Base-by-base conservation (phyloP, 2,797 vertebrate species). In the Sus cebifrons region DNA sequence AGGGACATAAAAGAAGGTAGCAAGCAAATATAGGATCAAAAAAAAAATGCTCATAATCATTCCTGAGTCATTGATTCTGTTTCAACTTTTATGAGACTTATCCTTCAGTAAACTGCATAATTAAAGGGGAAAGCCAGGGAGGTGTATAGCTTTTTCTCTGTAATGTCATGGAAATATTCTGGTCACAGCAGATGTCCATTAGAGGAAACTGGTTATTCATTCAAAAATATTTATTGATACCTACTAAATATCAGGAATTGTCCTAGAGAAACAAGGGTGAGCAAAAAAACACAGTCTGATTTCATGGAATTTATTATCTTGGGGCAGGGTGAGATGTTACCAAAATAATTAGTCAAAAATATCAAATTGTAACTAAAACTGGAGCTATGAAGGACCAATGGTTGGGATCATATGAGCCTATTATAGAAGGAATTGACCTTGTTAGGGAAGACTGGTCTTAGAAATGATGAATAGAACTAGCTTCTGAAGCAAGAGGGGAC, bases 381-480 rank as follows among this genome's bases (percentile, higher is more conserved):
- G 18, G 3, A 89, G 54, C 21, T 88, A 18, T 27, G 82, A 25
- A 56, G 36, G 21, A 88, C 5, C 3, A 75, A 23, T 62, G 11
- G 40, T 36, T 56, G 52, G 15, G 65, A 9, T 16, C 52, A 21
- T 21, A 8, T 0, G 17, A 49, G 8, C 32, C 13, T 70, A 3
- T 87, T 20, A 27, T 11, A 18, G 32, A 81, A 14, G 49, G 12
- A 71, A 56, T 2, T 87, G 71, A 44, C 49, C 77, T 71, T 1
- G 0, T 73, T 89, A 56, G 54, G 75, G 52, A 91, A 91, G 54
- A 36, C 44, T 86, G 49, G 16, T 60, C 21, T 96, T 17, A 11
- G 89, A 86, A 73, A 86, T 62, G 56, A 78, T 21, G 21, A 54
- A 67, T 91, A 84, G 60, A 75, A 87, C 15, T 67, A 71, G 32